Base-by-base conservation (phyloP, 2,797 vertebrate species). In the Ambastaia sidthimunki region DNA sequence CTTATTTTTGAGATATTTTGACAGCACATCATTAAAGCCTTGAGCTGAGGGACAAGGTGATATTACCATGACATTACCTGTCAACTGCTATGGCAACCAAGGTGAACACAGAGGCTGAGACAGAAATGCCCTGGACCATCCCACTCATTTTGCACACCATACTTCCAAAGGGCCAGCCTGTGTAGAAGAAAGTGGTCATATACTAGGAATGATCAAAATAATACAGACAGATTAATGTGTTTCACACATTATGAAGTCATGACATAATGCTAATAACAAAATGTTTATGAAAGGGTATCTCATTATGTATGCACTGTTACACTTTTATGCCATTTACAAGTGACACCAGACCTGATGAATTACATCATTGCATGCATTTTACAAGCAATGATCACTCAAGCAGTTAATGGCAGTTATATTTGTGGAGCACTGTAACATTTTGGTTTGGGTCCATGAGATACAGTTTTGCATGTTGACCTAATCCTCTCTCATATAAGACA, bases 41-140 rank as follows among this genome's bases (percentile, higher is more conserved):
- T 79, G 19, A 62, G 31, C 18, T 55, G 48, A 65, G 48, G 16
- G 16, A 72, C 16, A 54, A 47, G 21, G 12, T 79, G 21, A 79
- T 41, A 16, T 65, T 54, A n/a, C 3, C 31, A 37, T 31, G 50
- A 78, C 72, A 31, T 73, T 94, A 98, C 97, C 97, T 97, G 90
- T 98, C 97, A 13, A 96, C 89, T 0, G 97, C 96, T 68, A 98
- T 96, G 2, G 96, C 96, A 13, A 97, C 96, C 79, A 98, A 92
- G 2, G 97, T 98, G 86, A 98, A 98, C 74, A 98, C 95, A 0
- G 97, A 98, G 11, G 96, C 95, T 0, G 96, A 96, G 34, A 98
- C 96, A 0, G 96, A 97, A 85, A 97, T 95, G 54, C 96, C 97
- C 84, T 98, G 97, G 41, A 97, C 93, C 92, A 96, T 94, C 16